A percentile compares a stretch with the other conserved stretches of the same genome.
phyloP scores from a whole-genome alignment of 2,888 invertebrate species.

The Tetranychus piercei region DNA sequence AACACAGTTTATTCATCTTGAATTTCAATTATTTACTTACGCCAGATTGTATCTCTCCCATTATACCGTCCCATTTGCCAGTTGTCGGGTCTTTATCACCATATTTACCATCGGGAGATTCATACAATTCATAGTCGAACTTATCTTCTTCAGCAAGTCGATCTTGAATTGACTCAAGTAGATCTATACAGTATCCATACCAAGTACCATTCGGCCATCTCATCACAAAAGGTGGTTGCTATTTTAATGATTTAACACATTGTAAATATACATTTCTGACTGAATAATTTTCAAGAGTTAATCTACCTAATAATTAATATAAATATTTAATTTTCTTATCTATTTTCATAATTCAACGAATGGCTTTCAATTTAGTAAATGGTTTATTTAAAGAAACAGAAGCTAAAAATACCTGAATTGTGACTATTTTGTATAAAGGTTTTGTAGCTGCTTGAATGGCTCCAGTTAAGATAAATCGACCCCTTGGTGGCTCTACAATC shows the following conservation, averaged over 20 bases:
- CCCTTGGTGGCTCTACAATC: slow-evolving; percentile 19
- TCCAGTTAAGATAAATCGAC: slow-evolving; percentile 15
- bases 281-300: too few species aligned
- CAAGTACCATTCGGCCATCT: slow-evolving; percentile 23
- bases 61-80: slow-evolving; percentile 60
- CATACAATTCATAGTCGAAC: slow-evolving; percentile 33
- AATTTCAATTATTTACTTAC: background rate
- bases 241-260: slow-evolving; percentile 9
- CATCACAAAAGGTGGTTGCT: slow-evolving; percentile 40
- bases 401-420: background rate
- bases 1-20: background rate
- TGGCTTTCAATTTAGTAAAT: background rate
- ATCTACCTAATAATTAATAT: too few species aligned
- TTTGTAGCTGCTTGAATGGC: slow-evolving; percentile 9
- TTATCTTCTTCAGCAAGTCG: background rate
- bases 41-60: slow-evolving; percentile 36
- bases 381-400: background rate
- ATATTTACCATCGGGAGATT: slow-evolving; percentile 59
- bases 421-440: background rate
- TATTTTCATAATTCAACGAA: too few species aligned
- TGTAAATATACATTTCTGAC: too few species aligned
- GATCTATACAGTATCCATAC: slow-evolving; percentile 77
- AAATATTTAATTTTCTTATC: too few species aligned
- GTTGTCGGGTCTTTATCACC: slow-evolving; percentile 66
- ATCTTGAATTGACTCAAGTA: slow-evolving; percentile 39